phyloP scores from a whole-genome alignment of 2,888 invertebrate genomes.

The Zelleria hepariella region DNA sequence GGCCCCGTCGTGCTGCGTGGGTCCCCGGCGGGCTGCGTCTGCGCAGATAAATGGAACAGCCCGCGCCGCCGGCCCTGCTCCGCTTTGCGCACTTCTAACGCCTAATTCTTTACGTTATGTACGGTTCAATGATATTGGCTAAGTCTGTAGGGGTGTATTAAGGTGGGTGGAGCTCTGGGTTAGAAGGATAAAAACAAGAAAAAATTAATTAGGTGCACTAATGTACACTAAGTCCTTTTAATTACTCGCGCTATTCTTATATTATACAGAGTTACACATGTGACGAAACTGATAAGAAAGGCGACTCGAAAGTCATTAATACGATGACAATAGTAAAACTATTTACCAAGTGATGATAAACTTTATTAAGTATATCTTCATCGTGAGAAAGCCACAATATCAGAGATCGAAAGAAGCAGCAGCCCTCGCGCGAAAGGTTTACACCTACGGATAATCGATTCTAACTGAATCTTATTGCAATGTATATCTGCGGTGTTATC shows the following conservation, averaged over 20 bases:
- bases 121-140: neutral
- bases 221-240: no score
- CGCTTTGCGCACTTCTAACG: constrained; percentile 25
- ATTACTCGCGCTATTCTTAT: no score
- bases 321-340: neutral
- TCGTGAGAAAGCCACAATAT: neutral
- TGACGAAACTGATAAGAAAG: no score
- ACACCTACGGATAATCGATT: constrained; percentile 5
- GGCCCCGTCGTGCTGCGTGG: constrained; percentile 35
- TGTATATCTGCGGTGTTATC: constrained; percentile 19
- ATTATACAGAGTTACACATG: no score
- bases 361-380: neutral
- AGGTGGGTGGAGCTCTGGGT: no score
- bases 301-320: no score
- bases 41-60: constrained; percentile 45
- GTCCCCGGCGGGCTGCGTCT: constrained; percentile 22
- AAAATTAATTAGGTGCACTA: no score
- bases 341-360: neutral
- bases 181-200: no score
- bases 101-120: neutral
- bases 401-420: neutral
- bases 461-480: constrained; percentile 5
- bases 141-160: neutral
- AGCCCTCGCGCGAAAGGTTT: neutral
- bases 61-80: constrained; percentile 45